A percentile compares a stretch with the other conserved stretches of the same genome.
These are phyloP conservation scores for Trachymyrmex septentrionalis DNA, from an alignment of 1,140 invertebrate genomes.

Conservation along the genomic window DNA sequence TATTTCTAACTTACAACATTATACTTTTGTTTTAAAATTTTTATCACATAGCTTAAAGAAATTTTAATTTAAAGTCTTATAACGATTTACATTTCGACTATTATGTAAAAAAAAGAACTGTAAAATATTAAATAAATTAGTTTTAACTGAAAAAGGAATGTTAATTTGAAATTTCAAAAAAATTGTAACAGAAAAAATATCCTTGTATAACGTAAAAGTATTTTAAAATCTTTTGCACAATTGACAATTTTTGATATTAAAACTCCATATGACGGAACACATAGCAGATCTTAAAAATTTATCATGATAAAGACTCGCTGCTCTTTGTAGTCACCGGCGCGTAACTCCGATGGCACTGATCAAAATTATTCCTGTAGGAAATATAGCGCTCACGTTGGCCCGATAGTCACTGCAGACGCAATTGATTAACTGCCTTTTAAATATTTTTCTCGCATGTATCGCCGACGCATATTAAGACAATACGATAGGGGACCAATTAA, in stretches of 20 bases:
- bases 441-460: conserved; percentile 41
- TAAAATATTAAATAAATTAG: background rate
- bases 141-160: background rate
- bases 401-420: conserved; percentile 37
- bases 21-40: background rate
- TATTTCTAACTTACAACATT: background rate
- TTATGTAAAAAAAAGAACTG: background rate
- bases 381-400: conserved; percentile 18
- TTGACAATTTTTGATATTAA: background rate
- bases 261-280: background rate
- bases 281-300: background rate
- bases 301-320: background rate
- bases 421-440: conserved; percentile 49
- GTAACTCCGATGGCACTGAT: conserved; percentile 4
- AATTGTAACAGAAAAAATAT: background rate
- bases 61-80: background rate
- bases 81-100: background rate
- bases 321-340: conserved; percentile 45
- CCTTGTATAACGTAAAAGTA: background rate
- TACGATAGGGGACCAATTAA: conserved; percentile 35
- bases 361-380: conserved; percentile 38
- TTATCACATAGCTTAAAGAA: background rate
- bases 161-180: background rate
- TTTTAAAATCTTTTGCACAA: background rate
- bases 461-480: conserved; percentile 2